Evolutionary conservation across 2,888 invertebrate species (phyloP), one percentile per base, ranked within the genome.

Genomic region (Nysson spinosus): DNA sequence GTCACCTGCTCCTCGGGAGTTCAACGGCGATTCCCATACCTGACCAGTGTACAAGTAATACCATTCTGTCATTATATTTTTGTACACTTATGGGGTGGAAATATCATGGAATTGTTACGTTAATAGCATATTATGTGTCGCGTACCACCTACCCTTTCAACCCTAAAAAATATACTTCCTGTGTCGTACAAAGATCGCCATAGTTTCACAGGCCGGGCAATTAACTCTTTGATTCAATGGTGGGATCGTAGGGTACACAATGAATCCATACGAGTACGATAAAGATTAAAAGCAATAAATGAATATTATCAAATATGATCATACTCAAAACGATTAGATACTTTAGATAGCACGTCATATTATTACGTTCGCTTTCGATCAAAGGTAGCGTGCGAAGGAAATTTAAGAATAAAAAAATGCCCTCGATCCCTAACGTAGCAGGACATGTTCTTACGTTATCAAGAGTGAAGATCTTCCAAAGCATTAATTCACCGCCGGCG

Each of bases 21-120:
- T 20, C 67, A 60, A 74, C 65, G 65, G 34, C 50, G 66, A 73
- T 82, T 82, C 82, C 82, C 82, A 82, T 78, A 69, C 20, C 39
- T 35, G 34, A 4, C 4, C 34, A 17, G 34, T 14, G 34, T 14
- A 12, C 11, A 9, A n/a, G n/a, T 1, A 39, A 39, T 39, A 1
- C 12, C 19, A 11, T 5, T 7, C 4, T 3, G 1, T 1, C 5
- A 19, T 17, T 39, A 4, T 35, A 9, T 5, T 11, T n/a, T 56
- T 44, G 51, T 22, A 34, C n/a, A 22, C n/a, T n/a, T n/a, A n/a
- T n/a, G n/a, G n/a, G n/a, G n/a, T n/a, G n/a, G n/a, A 9, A 24
- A 24, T 24, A 24, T 24, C 24, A 9, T n/a, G n/a, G n/a, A n/a
- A n/a, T n/a, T n/a, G n/a, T n/a, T n/a, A n/a, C n/a, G 24, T 4